phyloP scores from a whole-genome alignment of 2,797 vertebrate species.

The Trachops cirrhosus region DNA sequence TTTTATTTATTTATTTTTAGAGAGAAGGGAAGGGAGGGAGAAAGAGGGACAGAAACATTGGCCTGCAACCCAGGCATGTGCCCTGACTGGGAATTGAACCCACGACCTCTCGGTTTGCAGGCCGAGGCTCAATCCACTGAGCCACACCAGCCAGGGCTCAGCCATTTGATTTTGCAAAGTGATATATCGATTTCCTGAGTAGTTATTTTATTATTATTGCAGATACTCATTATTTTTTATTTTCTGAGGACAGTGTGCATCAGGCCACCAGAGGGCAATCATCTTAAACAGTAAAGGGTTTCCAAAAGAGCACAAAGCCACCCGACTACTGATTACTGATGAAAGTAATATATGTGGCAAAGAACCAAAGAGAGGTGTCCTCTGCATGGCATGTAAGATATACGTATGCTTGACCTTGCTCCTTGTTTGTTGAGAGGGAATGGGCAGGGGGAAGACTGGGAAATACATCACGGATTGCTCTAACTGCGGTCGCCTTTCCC shows the following conservation, averaged over 20 bases:
- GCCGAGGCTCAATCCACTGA: too few species aligned
- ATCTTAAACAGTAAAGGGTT: constrained; percentile 20
- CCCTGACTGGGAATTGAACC: too few species aligned
- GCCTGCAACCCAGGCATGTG: too few species aligned
- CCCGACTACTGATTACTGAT: too few species aligned
- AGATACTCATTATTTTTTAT: neutral
- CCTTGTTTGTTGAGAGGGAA: neutral
- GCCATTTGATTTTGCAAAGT: neutral
- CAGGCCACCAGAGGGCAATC: constrained; percentile 66
- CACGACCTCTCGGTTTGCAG: too few species aligned
- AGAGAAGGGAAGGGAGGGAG: too few species aligned
- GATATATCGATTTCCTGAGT: neutral
- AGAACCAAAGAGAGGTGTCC: neutral
- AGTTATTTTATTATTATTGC: neutral
- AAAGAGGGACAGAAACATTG: too few species aligned
- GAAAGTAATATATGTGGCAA: neutral
- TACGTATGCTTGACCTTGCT: neutral
- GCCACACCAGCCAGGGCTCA: too few species aligned
- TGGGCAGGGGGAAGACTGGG: neutral
- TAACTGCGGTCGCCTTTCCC: neutral
- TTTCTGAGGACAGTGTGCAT: neutral
- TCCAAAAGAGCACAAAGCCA: neutral
- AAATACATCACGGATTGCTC: neutral
- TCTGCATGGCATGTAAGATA: neutral
- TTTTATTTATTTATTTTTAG: too few species aligned